phyloP scores from a whole-genome alignment of 2,113 vertebrate species.

The Leuciscus idus region DNA sequence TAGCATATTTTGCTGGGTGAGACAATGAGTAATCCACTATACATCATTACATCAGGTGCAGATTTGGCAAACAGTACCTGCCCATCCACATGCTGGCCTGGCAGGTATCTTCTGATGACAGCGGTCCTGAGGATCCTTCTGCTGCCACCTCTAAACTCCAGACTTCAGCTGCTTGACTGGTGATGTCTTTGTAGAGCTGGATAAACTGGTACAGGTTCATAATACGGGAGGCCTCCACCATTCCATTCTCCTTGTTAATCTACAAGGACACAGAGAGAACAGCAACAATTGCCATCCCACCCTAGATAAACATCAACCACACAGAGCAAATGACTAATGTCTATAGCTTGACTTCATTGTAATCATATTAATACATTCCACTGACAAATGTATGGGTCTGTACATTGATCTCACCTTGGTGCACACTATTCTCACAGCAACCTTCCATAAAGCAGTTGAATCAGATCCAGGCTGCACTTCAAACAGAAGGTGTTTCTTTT shows the following conservation, averaged over 20 bases:
- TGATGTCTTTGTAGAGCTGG: conserved; percentile 95
- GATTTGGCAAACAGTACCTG: conserved; percentile 76
- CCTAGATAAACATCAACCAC: not conserved
- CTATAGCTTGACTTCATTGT: not conserved
- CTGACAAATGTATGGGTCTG: not conserved
- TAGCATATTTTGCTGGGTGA: not conserved
- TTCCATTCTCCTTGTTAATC: conserved; percentile 94
- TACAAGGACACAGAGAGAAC: conserved; percentile 59
- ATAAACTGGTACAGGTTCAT: conserved; percentile 99
- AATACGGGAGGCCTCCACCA: conserved; percentile 91
- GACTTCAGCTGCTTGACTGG: conserved; percentile 88
- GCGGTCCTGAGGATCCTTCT: conserved; percentile 76
- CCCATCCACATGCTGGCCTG: conserved; percentile 98
- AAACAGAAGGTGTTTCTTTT: conserved; percentile 95
- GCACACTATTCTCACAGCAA: conserved; percentile 90
- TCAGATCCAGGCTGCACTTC: conserved; percentile 96
- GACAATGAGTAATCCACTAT: not conserved
- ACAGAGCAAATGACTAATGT: not conserved
- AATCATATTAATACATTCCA: not conserved
- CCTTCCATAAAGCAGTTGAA: conserved; percentile 92
- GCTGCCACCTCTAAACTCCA: conserved; percentile 75
- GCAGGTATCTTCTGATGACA: conserved; percentile 83
- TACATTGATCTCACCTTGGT: conserved; percentile 84
- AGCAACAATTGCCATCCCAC: not conserved
- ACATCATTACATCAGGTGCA: not conserved